Evolutionary conservation across 2,797 vertebrate genomes (phyloP).

Genomic region (Brachyalestes nurse): DNA sequence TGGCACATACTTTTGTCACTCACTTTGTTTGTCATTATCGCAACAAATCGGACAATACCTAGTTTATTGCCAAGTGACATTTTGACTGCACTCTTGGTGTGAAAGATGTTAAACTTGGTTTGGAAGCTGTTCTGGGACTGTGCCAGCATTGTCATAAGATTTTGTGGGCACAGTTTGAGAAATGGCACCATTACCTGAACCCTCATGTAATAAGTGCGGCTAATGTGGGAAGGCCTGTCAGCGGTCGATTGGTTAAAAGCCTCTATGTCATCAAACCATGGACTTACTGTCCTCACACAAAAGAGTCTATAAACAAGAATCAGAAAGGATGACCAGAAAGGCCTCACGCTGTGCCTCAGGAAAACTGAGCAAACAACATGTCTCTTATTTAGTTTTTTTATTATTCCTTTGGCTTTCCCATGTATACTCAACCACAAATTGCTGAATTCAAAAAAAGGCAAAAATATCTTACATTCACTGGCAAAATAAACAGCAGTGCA

Average conservation of each 20-base stretch:
- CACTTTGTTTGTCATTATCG: too few species aligned
- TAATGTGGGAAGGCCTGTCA: conserved; percentile 40
- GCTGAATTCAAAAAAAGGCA: background rate
- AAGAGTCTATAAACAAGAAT: conserved; percentile 32
- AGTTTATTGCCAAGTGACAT: too few species aligned
- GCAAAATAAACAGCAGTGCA: background rate
- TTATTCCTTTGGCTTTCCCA: background rate
- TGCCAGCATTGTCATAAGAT: background rate
- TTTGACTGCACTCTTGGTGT: background rate
- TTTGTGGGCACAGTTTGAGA: conserved; percentile 28
- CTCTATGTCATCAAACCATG: conserved; percentile 36
- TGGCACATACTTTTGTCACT: too few species aligned
- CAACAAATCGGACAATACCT: background rate
- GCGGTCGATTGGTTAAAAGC: conserved; percentile 39
- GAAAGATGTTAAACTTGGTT: background rate
- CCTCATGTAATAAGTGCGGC: conserved; percentile 30
- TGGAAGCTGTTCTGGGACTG: background rate
- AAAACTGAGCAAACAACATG: background rate
- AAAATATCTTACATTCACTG: background rate
- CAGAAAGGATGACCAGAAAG: conserved; percentile 6
- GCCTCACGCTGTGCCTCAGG: background rate
- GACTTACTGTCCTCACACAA: conserved; percentile 29
- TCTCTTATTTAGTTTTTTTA: background rate
- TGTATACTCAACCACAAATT: background rate
- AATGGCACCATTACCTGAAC: conserved; percentile 42